phyloP scores from a whole-genome alignment of 1,140 invertebrate species.

The Choristoneura fumiferana region DNA sequence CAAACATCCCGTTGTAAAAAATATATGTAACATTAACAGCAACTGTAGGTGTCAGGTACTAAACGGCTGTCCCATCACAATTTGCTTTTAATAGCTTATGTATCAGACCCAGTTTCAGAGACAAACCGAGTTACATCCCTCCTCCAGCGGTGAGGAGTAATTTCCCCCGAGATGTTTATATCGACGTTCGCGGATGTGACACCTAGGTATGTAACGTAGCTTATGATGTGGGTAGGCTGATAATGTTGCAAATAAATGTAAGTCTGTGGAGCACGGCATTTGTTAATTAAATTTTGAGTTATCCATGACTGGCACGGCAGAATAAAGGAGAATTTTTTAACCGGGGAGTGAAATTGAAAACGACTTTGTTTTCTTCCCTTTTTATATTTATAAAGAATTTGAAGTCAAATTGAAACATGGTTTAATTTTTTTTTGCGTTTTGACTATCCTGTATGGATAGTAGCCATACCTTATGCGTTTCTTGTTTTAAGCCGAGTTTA shows the following conservation, averaged over 20 bases:
- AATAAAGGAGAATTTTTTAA: too few species aligned
- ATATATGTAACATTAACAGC: slow-evolving; percentile 24
- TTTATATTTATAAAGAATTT: too few species aligned
- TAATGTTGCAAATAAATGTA: background rate
- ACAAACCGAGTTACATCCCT: slow-evolving; percentile 31
- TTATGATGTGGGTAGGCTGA: slow-evolving; percentile 5
- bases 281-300: too few species aligned
- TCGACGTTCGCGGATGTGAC: slow-evolving; percentile 21
- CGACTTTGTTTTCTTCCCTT: too few species aligned
- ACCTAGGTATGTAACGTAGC: background rate
- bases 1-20: background rate
- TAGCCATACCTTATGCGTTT: too few species aligned
- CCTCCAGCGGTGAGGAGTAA: slow-evolving; percentile 21
- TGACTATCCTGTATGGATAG: too few species aligned
- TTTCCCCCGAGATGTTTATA: slow-evolving; percentile 26
- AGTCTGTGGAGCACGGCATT: too few species aligned
- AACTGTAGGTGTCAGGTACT: slow-evolving; percentile 17
- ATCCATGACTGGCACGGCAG: too few species aligned
- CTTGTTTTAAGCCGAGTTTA: too few species aligned
- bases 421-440: too few species aligned
- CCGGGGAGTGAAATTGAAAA: too few species aligned
- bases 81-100: slow-evolving; percentile 35
- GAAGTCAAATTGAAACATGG: too few species aligned
- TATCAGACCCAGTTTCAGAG: slow-evolving; percentile 29
- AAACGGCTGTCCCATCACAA: slow-evolving; percentile 34